Evolutionary conservation across 2,888 invertebrate genomes (phyloP), one percentile per base, ranked within the genome.

Genomic region (Lasioglossum morio): DNA sequence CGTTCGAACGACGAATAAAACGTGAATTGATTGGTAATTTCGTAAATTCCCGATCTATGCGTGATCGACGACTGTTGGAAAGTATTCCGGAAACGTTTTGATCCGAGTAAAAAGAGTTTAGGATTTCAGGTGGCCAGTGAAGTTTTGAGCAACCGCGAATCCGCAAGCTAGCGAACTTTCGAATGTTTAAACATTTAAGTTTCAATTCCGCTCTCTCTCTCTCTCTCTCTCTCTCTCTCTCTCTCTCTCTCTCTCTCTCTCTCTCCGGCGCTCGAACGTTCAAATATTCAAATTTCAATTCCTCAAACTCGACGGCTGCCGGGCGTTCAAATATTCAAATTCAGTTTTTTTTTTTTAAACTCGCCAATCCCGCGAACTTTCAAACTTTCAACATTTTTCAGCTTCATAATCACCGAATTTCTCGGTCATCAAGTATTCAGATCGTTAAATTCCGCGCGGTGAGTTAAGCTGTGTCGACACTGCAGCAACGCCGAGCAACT

Each of bases 111-210:
- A 30, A 34, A 66, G 19, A 34, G 34, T 34, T 2, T 2, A 19
- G 14, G 16, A 30, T 63, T 30, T 63, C 30, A 27, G 30, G 16
- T 30, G 60, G 16, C 27, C 23, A 19, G 19, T 1, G 19, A 66
- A 34, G 19, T 34, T 34, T 23, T 1, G 19, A 34, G 23, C 19
- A 2, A 0, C 34, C 16, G 16, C 34, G 34, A 34, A 8, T 66
- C 30, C 8, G 3, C 66, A 8, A 66, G 10, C 19, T 19, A 8
- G 19, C 30, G 23, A 34, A 66, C 66, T 66, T 34, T 2, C 34
- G 66, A 66, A 66, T 34, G 34, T 66, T 66, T 66, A 66, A 66
- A 66, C 34, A 66, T 66, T 66, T 34, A 66, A 66, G 19, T 66
- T 66, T 66, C 66, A 66, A 66, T 66, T 66, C 34, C 34, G 66